Conservation (phyloP, 2,888 invertebrate genomes). For the Cecidostiba fungosa region DNA sequence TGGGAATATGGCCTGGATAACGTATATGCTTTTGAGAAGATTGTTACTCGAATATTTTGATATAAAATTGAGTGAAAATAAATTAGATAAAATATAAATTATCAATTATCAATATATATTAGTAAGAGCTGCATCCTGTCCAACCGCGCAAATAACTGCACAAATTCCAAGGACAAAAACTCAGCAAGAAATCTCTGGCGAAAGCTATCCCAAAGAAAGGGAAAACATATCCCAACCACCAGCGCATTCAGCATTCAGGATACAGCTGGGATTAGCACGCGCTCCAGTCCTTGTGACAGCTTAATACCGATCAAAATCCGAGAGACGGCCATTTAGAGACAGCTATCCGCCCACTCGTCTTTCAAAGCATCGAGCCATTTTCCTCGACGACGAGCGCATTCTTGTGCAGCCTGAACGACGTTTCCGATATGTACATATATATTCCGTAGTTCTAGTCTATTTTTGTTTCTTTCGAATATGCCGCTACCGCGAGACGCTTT, state of each 20-base stretch:
- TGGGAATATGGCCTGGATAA: not conserved
- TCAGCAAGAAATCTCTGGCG: not conserved
- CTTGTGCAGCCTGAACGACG: slow-evolving; percentile 10
- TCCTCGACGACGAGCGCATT: not conserved
- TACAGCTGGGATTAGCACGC: slow-evolving; percentile 72
- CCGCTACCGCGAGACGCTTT: not conserved
- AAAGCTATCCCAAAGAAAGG: slow-evolving; percentile 21
- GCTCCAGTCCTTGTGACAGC: slow-evolving; percentile 75
- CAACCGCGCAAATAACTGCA: not conserved
- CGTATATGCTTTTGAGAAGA: no score
- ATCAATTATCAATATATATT: no score
- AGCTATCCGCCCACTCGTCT: slow-evolving; percentile 56
- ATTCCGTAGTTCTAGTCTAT: slow-evolving; percentile 14
- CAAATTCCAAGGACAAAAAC: not conserved
- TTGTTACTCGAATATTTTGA: not conserved
- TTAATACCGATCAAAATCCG: slow-evolving; percentile 78
- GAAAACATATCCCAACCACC: slow-evolving; percentile 14
- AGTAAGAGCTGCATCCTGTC: no score
- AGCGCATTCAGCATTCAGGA: not conserved
- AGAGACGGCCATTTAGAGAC: slow-evolving; percentile 75
- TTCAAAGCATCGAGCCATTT: not conserved
- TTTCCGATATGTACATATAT: not conserved
- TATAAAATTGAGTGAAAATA: not conserved
- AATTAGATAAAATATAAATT: no score
- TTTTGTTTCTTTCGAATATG: not conserved